Evolutionary conservation across 2,797 vertebrate species (phyloP), one percentile per base, ranked within the genome.

Genomic region (Cygnus olor): DNA sequence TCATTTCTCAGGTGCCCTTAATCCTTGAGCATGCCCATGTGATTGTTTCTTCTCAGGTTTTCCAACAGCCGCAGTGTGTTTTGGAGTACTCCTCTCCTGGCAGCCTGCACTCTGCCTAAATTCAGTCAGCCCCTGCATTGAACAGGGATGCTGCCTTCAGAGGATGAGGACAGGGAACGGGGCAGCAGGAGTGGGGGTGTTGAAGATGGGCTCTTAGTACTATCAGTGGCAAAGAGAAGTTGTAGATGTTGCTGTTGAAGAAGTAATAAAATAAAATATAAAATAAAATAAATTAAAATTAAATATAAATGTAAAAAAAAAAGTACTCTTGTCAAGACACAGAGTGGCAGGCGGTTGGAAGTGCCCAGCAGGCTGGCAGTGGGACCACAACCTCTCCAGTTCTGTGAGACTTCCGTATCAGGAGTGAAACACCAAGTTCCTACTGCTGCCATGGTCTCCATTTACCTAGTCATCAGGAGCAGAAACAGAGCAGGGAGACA

Each of bases 331-430:
- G 7, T 5, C 24, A 10, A 56, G 5, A 6, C n/a, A 36, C 0
- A 44, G 51, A 70, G 3, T 27, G 30, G 6, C 1, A 0, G 0
- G 14, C 2, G 19, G 5, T 1, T 6, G 1, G 8, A 73, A 34
- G 2, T 1, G 1, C 22, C 19, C 3, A 11, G 30, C 3, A 70
- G 14, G 3, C 10, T 15, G 0, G 3, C 6, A 2, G 2, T 16
- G 51, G 51, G n/a, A 13, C 24, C 1, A 1, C 4, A 28, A 7
- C 19, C 6, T 15, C 12, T 13, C 21, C 5, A 9, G 5, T 2
- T 47, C 24, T 47, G 5, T n/a, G 28, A 25, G 66, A 5, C 8
- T 65, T 32, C 60, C 34, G 19, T 32, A 57, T 8, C 34, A 57
- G 6, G 11, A 36, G 8, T 12, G 30, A 24, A 63, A 40, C 24